Percentiles rank a stretch among this genome's conserved stretches.
phyloP scores from a whole-genome alignment of 1,140 invertebrate species.

The Micrasema longulum region DNA sequence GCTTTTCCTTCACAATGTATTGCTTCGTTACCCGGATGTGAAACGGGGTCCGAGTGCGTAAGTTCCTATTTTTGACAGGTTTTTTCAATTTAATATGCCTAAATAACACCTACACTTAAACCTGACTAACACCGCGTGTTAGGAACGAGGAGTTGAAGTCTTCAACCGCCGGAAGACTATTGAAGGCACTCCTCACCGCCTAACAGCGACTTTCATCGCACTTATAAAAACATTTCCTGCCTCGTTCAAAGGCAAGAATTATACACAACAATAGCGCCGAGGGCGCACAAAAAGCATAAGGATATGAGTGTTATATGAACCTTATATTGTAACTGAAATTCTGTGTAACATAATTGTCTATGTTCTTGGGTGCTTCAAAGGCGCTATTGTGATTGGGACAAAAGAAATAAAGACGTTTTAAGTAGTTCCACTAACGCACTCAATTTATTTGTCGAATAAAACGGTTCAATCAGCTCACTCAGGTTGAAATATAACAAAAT shows the following conservation, averaged over 20 bases:
- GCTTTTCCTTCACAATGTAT: too few species aligned
- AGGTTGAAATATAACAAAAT: not conserved
- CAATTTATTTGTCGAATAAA: conserved; percentile 8
- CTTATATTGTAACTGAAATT: conserved; percentile 40
- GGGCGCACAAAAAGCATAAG: conserved; percentile 43
- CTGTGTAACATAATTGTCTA: conserved; percentile 38
- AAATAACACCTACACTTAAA: not conserved
- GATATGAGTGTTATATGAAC: conserved; percentile 44
- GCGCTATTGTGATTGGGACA: conserved; percentile 27
- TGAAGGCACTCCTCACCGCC: conserved; percentile 36
- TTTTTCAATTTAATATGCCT: conserved; percentile 3
- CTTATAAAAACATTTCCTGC: conserved; percentile 46
- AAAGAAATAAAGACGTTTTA: conserved; percentile 32
- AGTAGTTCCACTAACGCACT: conserved; percentile 18
- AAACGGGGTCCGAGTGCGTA: too few species aligned
- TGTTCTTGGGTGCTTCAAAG: conserved; percentile 34
- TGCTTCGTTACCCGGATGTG: too few species aligned
- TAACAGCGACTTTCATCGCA: conserved; percentile 33
- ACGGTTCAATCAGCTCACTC: not conserved
- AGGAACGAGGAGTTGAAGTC: not conserved
- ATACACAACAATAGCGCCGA: conserved; percentile 32
- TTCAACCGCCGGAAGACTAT: conserved; percentile 39
- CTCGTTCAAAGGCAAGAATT: conserved; percentile 40
- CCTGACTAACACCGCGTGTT: not conserved
- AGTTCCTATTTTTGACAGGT: not conserved